phyloP scores from a whole-genome alignment of 2,113 vertebrate genomes.

The Psittacula cyanocephala region DNA sequence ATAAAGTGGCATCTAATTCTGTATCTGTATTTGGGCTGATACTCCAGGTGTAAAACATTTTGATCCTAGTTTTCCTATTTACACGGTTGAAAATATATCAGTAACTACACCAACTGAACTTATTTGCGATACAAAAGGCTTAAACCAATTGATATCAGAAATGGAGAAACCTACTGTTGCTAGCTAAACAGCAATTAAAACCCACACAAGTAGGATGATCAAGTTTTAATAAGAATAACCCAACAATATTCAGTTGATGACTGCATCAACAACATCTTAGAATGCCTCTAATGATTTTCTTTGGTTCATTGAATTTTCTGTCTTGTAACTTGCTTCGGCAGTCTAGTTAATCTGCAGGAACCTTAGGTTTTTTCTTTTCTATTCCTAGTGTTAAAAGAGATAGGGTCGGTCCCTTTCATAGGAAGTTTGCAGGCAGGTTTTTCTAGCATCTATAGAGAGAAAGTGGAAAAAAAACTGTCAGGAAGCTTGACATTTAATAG shows the following conservation, averaged over 20 bases:
- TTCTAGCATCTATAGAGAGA: not conserved
- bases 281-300: not conserved
- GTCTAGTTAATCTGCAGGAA: not conserved
- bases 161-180: not conserved
- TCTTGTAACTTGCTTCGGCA: not conserved
- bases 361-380: not conserved
- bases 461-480: not conserved
- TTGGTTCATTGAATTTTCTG: not conserved
- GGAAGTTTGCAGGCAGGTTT: not conserved
- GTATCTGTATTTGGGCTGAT: not conserved
- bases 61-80: not conserved
- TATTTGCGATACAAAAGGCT: not conserved
- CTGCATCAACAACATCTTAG: not conserved
- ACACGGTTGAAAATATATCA: not conserved
- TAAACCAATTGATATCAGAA: not conserved
- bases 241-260: not conserved
- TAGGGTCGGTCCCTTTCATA: fast-evolving
- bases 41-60: not conserved
- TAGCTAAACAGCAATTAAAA: not conserved
- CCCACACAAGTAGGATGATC: not conserved
- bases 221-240: not conserved
- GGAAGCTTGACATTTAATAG: not conserved
- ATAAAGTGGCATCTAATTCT: not conserved
- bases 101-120: not conserved
- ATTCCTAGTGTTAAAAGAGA: not conserved